Conservation (phyloP, 2,888 invertebrate genomes). For the Apodemia mormo region DNA sequence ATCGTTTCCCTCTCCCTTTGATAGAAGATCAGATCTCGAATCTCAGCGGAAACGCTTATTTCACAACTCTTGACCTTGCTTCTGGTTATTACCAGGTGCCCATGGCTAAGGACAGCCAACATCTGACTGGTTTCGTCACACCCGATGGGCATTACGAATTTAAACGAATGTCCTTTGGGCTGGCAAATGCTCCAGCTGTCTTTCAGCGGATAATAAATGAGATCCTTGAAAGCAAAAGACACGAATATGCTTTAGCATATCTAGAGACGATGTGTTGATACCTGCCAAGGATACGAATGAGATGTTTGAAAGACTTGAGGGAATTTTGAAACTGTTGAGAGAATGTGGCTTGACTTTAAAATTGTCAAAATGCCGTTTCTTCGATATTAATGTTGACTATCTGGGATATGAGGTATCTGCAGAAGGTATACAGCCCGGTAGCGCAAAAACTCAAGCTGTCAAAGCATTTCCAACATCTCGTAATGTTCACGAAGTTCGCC, state of each 20-base stretch:
- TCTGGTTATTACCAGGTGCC: too few relatives aligned
- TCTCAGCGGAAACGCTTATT: neutral
- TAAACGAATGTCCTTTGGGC: constrained; percentile 14
- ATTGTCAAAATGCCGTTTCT: constrained; percentile 36
- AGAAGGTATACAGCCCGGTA: constrained; percentile 33
- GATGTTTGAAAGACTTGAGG: constrained; percentile 26
- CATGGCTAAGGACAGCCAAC: too few relatives aligned
- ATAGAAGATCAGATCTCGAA: constrained; percentile 12
- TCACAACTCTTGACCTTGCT: constrained; percentile 19
- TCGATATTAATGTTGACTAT: constrained; percentile 33
- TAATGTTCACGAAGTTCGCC: constrained; percentile 36
- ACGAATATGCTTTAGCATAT: neutral
- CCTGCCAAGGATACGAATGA: constrained; percentile 6
- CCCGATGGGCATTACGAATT: too few relatives aligned
- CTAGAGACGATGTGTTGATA: constrained; percentile 15
- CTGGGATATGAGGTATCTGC: constrained; percentile 37
- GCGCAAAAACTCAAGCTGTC: constrained; percentile 31
- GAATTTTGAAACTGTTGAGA: too few relatives aligned
- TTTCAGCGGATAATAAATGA: constrained; percentile 19
- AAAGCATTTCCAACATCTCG: constrained; percentile 32
- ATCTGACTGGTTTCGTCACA: too few relatives aligned
- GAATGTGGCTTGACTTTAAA: too few relatives aligned
- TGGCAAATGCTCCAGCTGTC: neutral
- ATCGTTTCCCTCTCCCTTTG: neutral
- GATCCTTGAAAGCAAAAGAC: constrained; percentile 6